Base-by-base conservation (phyloP, 2,888 invertebrate species). In the Drosophila borborema region DNA sequence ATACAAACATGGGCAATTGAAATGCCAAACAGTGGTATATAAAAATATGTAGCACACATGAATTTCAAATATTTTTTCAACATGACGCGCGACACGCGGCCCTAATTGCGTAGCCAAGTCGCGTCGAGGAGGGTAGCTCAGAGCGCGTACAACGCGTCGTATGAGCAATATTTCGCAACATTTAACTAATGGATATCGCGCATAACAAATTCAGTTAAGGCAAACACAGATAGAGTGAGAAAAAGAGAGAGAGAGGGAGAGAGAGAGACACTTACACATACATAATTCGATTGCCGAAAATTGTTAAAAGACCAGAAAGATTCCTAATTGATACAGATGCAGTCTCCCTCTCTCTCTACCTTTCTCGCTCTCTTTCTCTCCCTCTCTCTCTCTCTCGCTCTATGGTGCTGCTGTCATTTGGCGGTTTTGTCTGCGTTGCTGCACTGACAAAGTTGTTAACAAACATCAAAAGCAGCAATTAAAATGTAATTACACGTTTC, bases 391-490 rank as follows among this genome's bases (percentile, higher is more conserved):
- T 31, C 55, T n/a, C 12, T 12, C 18, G 43, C n/a, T 10, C n/a
- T 31, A 6, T 40, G 20, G 23, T 23, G 12, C 65, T 45, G 38
- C 60, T 40, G 60, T 38, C 49, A 48, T 31, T 64, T 54, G 31
- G 34, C 45, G 62, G 53, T 62, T 46, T 55, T 68, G 40, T 64
- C 64, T 45, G 48, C 56, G 53, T 18, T 54, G 60, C 61, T 73
- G 71, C 82, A 81, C 70, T 77, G 86, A 77, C 85, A 86, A 82
- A 89, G 77, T 89, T 89, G 82, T 84, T 84, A 81, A 68, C 78
- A 86, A 89, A 86, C 89, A 86, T 87, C 85, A 86, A 87, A 87
- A 86, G 89, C 87, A 81, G 87, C 86, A 89, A 87, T 89, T 87
- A 89, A 85, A 87, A 89, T 82, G 87, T 87, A 89, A 87, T 87